These are phyloP conservation scores for Nesometra sesokonis DNA, from an alignment of 35 echinoderm and acorn worm genomes.

Conservation along the genomic window DNA sequence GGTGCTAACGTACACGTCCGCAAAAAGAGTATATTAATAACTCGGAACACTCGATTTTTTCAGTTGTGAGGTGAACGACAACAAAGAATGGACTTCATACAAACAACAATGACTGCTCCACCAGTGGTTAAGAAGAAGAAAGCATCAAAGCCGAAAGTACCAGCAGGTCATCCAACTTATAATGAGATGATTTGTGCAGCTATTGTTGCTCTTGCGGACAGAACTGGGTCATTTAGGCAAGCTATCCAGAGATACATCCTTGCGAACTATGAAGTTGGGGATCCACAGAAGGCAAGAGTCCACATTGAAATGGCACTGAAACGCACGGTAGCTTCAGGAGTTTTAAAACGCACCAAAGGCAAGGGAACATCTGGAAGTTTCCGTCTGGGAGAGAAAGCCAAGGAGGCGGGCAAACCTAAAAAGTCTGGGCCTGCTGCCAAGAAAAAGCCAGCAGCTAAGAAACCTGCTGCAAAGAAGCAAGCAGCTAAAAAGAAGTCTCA, in stretches of 20 bases:
- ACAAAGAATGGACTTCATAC: neutral
- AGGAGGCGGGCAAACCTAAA: conserved; percentile 8
- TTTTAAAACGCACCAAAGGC: conserved; percentile 7
- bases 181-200: conserved; percentile 7
- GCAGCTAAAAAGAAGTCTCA: neutral
- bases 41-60: neutral
- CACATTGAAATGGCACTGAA: neutral
- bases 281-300: neutral
- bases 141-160: conserved; percentile 10
- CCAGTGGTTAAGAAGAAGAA: conserved; percentile 1
- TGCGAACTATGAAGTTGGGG: conserved; percentile 10
- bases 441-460: conserved; percentile 8
- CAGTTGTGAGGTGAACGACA: neutral
- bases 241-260: conserved; percentile 6
- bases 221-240: neutral
- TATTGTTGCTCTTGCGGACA: neutral
- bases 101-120: neutral
- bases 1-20: neutral
- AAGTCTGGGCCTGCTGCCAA: neutral
- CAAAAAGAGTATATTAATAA: conserved; percentile 3
- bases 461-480: conserved; percentile 9
- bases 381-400: neutral
- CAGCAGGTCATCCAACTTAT: conserved; percentile 8
- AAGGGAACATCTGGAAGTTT: conserved; percentile 13
- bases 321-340: neutral